These are phyloP conservation scores for Pithys albifrons DNA, from an alignment of 2,113 vertebrate genomes.

Conservation along the genomic window DNA sequence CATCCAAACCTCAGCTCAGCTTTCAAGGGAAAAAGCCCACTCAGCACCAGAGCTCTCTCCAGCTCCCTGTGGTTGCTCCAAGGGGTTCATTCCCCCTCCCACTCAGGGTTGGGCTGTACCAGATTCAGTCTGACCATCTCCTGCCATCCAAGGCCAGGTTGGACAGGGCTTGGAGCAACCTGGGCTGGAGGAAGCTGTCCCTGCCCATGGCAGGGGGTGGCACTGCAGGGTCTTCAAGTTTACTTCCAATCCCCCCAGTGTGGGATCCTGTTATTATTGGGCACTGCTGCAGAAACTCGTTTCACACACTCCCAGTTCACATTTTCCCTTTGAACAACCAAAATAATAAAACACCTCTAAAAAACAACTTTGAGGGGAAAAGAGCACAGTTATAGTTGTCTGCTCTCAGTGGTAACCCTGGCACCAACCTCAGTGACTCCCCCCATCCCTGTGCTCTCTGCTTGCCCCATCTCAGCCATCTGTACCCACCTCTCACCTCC, in stretches of 20 bases:
- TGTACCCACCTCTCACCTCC: rapidly evolving
- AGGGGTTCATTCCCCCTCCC: not conserved
- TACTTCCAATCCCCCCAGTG: not conserved
- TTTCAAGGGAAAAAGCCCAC: not conserved
- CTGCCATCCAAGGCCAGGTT: not conserved
- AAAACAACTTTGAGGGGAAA: not conserved
- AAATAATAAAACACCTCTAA: not conserved
- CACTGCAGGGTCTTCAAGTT: no score
- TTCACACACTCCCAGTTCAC: not conserved
- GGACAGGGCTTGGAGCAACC: no score
- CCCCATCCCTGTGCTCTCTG: not conserved
- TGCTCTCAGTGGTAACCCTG: not conserved
- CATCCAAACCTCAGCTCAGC: not conserved
- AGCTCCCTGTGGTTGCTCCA: not conserved
- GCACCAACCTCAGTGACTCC: not conserved
- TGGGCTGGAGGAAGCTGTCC: not conserved
- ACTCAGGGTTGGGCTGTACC: not conserved
- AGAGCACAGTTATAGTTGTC: rapidly evolving
- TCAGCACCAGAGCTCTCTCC: not conserved
- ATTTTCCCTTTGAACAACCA: not conserved
- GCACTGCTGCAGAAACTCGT: not conserved
- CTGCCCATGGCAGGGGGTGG: not conserved
- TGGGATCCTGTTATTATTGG: not conserved
- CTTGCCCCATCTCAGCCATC: not conserved
- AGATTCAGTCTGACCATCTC: not conserved